phyloP scores from a whole-genome alignment of 2,888 invertebrate genomes.

The Agrochola lychnidis region DNA sequence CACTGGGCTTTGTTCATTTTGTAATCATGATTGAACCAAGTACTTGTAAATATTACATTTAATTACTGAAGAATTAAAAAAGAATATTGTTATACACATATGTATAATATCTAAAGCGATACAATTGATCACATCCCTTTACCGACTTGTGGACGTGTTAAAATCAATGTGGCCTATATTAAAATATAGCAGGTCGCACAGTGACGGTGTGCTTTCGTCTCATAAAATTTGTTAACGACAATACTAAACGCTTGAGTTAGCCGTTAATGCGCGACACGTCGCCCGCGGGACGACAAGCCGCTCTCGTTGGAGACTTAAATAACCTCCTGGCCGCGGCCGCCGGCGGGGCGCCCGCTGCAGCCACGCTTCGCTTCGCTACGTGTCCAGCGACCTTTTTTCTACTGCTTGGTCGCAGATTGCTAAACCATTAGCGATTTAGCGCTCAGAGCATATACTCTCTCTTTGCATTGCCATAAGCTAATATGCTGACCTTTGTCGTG shows the following conservation, averaged over 20 bases:
- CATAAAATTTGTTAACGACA: conserved; percentile 18
- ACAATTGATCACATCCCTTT: background rate
- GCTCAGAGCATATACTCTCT: conserved; percentile 27
- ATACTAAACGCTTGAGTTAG: conserved; percentile 33
- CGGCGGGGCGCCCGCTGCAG: background rate
- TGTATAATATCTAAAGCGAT: background rate
- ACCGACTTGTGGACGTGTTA: conserved; percentile 44
- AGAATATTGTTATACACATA: background rate
- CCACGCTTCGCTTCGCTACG: conserved; percentile 56
- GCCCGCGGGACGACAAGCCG: conserved; percentile 12
- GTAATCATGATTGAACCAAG: background rate
- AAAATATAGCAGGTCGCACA: conserved; percentile 40
- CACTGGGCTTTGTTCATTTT: conserved; percentile 15
- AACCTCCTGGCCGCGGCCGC: conserved; percentile 13
- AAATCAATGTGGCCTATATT: conserved; percentile 11
- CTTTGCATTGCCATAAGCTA: conserved; percentile 44
- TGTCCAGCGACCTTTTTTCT: conserved; percentile 47
- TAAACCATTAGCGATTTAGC: conserved; percentile 20
- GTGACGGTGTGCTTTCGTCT: conserved; percentile 14
- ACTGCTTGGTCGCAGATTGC: conserved; percentile 45
- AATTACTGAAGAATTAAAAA: background rate
- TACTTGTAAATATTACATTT: background rate
- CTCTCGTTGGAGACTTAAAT: conserved; percentile 37
- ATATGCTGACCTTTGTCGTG: conserved; percentile 72
- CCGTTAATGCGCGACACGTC: conserved; percentile 45